Conservation (phyloP, 2,113 vertebrate species). For the Clarias macrocephalus region DNA sequence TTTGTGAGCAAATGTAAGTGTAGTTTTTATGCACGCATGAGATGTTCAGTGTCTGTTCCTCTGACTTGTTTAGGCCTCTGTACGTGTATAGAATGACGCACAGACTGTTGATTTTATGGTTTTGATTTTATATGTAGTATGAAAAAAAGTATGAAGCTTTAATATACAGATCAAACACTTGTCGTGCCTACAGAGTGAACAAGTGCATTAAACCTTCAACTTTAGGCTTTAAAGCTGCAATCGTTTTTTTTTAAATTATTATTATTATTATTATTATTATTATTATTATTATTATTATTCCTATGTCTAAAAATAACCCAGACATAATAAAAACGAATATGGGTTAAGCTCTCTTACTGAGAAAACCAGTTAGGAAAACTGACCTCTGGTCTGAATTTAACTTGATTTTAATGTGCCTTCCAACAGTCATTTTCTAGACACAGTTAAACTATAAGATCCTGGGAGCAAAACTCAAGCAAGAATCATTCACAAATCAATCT, state of each 20-base stretch:
- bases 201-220: background rate
- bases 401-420: background rate
- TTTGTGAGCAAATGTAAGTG: background rate
- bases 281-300: no score
- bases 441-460: background rate
- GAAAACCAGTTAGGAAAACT: background rate
- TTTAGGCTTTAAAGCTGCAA: background rate
- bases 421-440: background rate
- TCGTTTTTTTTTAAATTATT: no score
- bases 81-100: background rate
- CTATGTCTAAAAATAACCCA: background rate
- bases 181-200: background rate
- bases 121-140: background rate
- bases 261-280: no score
- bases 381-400: background rate
- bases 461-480: no score
- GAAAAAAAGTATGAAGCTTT: background rate
- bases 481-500: no score
- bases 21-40: background rate
- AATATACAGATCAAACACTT: background rate
- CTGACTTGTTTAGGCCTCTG: background rate
- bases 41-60: background rate
- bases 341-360: background rate
- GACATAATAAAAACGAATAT: background rate
- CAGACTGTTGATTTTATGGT: background rate